Percentiles rank a stretch among this genome's conserved stretches.
Conservation (phyloP, 2,888 invertebrate genomes). For the Eristalis intricaria region DNA sequence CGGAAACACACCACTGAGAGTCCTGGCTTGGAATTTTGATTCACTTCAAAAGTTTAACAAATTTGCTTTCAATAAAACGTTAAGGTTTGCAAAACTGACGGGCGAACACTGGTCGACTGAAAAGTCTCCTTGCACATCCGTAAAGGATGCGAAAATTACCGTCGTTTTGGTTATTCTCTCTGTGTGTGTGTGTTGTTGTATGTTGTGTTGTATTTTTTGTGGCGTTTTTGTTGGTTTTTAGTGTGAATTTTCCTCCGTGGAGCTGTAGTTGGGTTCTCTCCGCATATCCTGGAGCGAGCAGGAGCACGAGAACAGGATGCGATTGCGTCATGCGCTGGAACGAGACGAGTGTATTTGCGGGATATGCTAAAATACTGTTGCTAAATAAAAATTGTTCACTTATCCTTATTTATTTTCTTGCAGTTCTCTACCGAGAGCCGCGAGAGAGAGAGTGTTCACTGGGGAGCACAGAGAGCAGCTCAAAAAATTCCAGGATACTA, state of each 20-base stretch:
- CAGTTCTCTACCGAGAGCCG: conserved; percentile 36
- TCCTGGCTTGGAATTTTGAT: conserved; percentile 10
- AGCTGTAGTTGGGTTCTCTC: conserved; percentile 18
- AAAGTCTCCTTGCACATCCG: conserved; percentile 76
- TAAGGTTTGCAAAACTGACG: conserved; percentile 73
- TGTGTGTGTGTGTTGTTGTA: conserved; percentile 7
- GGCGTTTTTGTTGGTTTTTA: background rate
- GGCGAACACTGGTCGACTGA: conserved; percentile 79
- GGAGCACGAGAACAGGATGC: conserved; percentile 50
- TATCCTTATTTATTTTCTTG: conserved; percentile 53
- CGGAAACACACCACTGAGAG: conserved; percentile 18
- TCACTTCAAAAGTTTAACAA: conserved; percentile 6
- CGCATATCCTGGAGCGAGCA: conserved; percentile 35
- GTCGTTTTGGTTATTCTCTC: conserved; percentile 52
- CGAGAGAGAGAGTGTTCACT: background rate
- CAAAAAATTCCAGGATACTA: conserved; percentile 46
- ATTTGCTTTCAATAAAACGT: conserved; percentile 46
- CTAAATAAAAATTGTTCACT: conserved; percentile 31
- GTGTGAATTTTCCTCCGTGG: background rate
- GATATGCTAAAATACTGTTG: conserved; percentile 58
- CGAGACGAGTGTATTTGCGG: conserved; percentile 59
- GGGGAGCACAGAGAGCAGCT: background rate
- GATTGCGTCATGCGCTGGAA: conserved; percentile 66
- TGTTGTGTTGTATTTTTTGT: conserved; percentile 3
- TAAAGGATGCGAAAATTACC: conserved; percentile 75